Evolutionary conservation across 2,113 vertebrate species (phyloP).

Genomic region (Cochlearius cochlearius): DNA sequence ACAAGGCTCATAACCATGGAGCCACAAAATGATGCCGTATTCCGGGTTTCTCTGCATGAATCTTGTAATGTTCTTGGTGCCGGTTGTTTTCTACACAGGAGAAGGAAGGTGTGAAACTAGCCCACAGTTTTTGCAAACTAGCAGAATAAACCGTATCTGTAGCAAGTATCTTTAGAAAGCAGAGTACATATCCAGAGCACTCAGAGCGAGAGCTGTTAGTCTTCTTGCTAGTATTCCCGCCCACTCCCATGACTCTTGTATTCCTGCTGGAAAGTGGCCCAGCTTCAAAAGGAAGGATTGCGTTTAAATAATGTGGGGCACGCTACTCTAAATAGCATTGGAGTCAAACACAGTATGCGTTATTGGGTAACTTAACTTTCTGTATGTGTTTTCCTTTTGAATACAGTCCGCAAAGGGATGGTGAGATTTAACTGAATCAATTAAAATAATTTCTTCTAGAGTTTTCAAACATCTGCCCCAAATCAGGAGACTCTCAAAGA

Average conservation of each 20-base stretch:
- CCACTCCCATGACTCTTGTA: slow-evolving; percentile 1
- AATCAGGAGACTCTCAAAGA: background rate
- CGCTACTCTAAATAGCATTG: background rate
- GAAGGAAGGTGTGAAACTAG: slow-evolving; percentile 24
- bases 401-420: background rate
- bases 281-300: background rate
- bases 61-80: background rate
- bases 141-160: background rate
- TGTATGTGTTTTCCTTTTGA: background rate
- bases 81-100: background rate
- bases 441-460: background rate
- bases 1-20: background rate
- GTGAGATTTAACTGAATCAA: background rate
- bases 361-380: background rate
- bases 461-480: background rate
- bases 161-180: slow-evolving; percentile 49
- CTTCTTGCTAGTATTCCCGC: slow-evolving; percentile 10
- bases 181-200: background rate
- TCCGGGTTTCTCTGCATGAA: background rate
- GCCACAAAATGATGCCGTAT: background rate
- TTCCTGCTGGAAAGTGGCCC: slow-evolving; percentile 20
- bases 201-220: slow-evolving; percentile 1
- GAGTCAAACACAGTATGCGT: background rate
- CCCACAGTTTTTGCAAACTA: slow-evolving; percentile 4
- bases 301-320: background rate